Base-by-base conservation (phyloP, 1,140 invertebrate species). In the Scaptomyza hsui region DNA sequence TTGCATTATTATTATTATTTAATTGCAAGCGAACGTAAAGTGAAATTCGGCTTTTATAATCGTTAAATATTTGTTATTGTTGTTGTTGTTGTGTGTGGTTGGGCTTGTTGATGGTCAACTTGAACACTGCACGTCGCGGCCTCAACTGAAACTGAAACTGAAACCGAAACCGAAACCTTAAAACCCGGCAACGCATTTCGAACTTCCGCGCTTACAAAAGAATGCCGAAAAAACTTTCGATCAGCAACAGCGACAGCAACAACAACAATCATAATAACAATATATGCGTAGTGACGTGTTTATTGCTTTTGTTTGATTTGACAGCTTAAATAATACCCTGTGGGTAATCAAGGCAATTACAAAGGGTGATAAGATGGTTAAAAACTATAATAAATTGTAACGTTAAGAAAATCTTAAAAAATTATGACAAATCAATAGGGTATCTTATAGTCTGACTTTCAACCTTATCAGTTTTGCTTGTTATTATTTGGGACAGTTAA, bases 141-240 rank as follows among this genome's bases (percentile, higher is more conserved):
- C 78, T 29, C 39, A 81, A 86, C 81, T 86, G 71, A 83, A 82
- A 69, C 63, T 45, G 57, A 57, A 75, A 64, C 49, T 48, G 68
- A 78, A 78, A 69, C 37, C 44, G 39, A 51, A 48, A 2, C 26
- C 26, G n/a, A n/a, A n/a, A n/a, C n/a, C n/a, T n/a, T n/a, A 64
- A 64, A 70, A 47, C 26, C 29, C 39, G 52, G 45, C 62, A 39
- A 59, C 55, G 41, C 67, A 15, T 49, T 47, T 49, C 68, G 63
- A 80, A 85, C 75, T 72, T 83, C 80, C 74, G 80, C 68, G 74
- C 55, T 65, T 51, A 76, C 67, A 75, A 75, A 29, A 86, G 77
- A 86, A 86, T 86, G 71, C 82, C 81, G 81, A 88, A 80, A 88
- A 80, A 85, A 85, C 80, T 85, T 85, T 85, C 80, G 81, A 86